Evolutionary conservation across 2,113 vertebrate species (phyloP).

Genomic region (human): GRCh38 chr3:37117001-37117500

Average conservation of each 20-base stretch:
- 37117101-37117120: background rate
- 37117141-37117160: background rate
- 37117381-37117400: background rate
- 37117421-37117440: background rate
- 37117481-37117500: background rate
- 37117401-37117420: background rate
- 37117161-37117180: background rate
- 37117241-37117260: background rate
- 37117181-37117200: background rate
- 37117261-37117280: background rate
- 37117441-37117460: background rate
- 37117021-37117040: background rate
- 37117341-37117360: background rate
- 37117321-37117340: constrained; percentile 41
- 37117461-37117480: background rate
- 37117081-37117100: background rate
- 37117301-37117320: background rate
- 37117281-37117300: constrained; percentile 11
- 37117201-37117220: background rate
- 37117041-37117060: background rate
- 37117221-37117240: background rate
- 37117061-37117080: constrained; percentile 41
- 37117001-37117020: background rate
- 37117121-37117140: background rate
- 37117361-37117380: background rate